Percentiles rank a stretch among this genome's conserved stretches.
These are phyloP conservation scores for Psittacula echo DNA, from an alignment of 2,797 vertebrate species.

Conservation along the genomic window DNA sequence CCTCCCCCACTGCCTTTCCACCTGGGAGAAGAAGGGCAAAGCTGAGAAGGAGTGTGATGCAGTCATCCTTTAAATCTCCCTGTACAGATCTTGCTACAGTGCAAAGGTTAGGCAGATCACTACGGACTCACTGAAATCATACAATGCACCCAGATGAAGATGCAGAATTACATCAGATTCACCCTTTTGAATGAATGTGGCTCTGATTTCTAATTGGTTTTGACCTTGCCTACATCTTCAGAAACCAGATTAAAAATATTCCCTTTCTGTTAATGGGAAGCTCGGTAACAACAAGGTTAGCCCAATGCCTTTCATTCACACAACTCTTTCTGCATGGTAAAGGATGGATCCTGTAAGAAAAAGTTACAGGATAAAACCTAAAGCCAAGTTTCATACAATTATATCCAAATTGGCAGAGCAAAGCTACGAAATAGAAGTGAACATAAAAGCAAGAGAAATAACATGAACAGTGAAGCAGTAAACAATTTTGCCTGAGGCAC, in stretches of 20 bases:
- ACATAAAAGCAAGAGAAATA: conserved; percentile 51
- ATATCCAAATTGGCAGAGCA: neutral
- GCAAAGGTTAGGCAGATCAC: neutral
- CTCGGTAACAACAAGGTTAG: neutral
- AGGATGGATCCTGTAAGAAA: neutral
- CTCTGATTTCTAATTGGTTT: neutral
- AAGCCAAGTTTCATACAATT: neutral
- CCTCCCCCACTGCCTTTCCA: neutral
- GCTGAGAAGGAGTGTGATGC: neutral
- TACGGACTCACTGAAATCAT: neutral
- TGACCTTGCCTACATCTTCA: neutral
- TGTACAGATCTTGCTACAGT: neutral
- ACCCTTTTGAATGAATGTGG: fast-evolving
- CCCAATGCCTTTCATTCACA: neutral
- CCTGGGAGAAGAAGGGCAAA: neutral
- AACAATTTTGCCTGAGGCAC: conserved; percentile 52
- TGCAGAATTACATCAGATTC: neutral
- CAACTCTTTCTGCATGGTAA: neutral
- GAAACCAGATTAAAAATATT: neutral
- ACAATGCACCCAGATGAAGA: fast-evolving
- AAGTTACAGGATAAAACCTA: neutral
- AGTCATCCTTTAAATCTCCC: neutral
- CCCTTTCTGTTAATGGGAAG: neutral
- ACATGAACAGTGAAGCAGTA: neutral
- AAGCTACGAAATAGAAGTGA: neutral